phyloP scores from a whole-genome alignment of 1,140 invertebrate genomes.

The Alviniconcha marisindica region DNA sequence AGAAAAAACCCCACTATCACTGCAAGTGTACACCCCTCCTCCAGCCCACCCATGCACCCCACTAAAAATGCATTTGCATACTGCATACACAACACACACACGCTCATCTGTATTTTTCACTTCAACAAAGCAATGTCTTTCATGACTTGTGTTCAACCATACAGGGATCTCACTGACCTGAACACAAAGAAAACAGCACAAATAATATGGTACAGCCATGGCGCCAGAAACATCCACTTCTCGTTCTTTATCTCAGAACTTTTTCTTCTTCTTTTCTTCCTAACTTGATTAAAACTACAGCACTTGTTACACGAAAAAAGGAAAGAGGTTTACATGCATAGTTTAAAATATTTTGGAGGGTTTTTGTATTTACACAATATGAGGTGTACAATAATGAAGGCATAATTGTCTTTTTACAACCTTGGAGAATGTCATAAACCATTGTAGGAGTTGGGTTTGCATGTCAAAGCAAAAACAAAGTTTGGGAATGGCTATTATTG shows the following conservation, averaged over 20 bases:
- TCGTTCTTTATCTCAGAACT: conserved; percentile 13
- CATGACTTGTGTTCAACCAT: not conserved
- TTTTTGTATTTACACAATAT: not conserved
- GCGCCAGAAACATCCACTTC: conserved; percentile 27
- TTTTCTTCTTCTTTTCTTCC: not conserved
- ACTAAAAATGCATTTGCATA: not conserved
- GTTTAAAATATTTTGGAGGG: not conserved
- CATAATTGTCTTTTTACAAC: not conserved
- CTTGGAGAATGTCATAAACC: not conserved
- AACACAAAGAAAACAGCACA: not conserved
- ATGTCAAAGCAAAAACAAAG: not conserved
- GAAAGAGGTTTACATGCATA: conserved; percentile 1
- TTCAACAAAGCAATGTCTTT: not conserved
- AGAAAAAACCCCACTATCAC: too few relatives aligned
- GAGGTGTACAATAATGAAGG: not conserved
- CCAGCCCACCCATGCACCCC: not conserved
- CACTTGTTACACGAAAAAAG: not conserved
- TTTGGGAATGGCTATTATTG: not conserved
- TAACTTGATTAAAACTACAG: not conserved
- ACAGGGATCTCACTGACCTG: not conserved
- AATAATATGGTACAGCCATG: conserved; percentile 14
- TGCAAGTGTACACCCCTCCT: not conserved
- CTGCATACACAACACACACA: not conserved
- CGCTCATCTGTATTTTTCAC: not conserved
- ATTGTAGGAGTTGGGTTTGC: too few relatives aligned